These are phyloP conservation scores for Smittia sp. DNA, from an alignment of 2,888 invertebrate genomes.

Conservation along the genomic window DNA sequence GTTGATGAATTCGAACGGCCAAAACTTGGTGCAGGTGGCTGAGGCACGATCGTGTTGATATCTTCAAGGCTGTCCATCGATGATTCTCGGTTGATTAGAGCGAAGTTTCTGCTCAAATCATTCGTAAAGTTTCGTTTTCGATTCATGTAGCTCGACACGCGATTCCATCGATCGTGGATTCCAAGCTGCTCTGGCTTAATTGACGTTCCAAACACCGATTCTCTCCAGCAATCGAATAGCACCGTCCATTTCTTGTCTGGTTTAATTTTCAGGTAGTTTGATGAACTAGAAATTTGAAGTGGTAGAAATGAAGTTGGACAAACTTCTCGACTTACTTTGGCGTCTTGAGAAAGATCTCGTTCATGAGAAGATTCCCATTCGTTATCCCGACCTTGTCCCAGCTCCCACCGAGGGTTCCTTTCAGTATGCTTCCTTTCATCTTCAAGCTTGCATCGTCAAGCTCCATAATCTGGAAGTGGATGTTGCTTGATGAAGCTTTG, in stretches of 20 bases:
- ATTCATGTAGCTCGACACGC: constrained; percentile 42
- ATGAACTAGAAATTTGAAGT: constrained; percentile 21
- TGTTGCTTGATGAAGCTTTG: too few relatives aligned
- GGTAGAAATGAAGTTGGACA: neutral
- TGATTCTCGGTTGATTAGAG: neutral
- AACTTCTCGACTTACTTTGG: constrained; percentile 56
- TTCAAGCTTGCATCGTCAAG: constrained; percentile 28
- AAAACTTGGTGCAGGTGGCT: neutral
- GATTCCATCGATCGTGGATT: constrained; percentile 43
- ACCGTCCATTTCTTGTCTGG: constrained; percentile 13
- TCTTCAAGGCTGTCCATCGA: neutral
- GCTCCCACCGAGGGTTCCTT: constrained; percentile 50
- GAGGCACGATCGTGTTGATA: neutral
- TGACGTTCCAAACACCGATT: constrained; percentile 14
- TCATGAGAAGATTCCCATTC: constrained; percentile 67
- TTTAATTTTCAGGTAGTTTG: constrained; percentile 31
- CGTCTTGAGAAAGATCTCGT: constrained; percentile 60
- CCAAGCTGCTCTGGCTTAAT: constrained; percentile 47
- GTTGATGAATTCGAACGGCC: constrained; percentile 9
- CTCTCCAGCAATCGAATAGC: constrained; percentile 9
- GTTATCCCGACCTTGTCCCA: constrained; percentile 58
- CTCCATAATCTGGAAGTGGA: constrained; percentile 45
- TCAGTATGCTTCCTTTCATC: constrained; percentile 49
- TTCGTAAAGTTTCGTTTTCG: constrained; percentile 43
- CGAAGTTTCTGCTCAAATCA: constrained; percentile 41